Base-by-base conservation (phyloP, 1,140 invertebrate species). In the Artemia franciscana region DNA sequence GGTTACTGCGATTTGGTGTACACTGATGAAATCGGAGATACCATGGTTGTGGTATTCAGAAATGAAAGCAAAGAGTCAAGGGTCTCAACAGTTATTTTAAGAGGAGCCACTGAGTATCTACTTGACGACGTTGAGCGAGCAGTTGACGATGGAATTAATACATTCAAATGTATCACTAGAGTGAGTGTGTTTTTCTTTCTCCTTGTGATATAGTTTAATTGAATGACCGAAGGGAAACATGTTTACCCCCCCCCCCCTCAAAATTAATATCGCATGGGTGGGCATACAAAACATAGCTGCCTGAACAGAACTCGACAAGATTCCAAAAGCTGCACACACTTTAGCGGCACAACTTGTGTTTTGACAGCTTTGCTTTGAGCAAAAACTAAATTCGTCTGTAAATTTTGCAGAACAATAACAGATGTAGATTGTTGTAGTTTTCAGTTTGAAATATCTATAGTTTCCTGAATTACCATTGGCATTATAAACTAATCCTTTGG, bases 71-170 rank as follows among this genome's bases (percentile, higher is more conserved):
- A 75, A 57, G 88, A 92, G 66, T 91, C 86, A 26, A 81, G 85
- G 24, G 86, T 98, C 64, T 81, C 91, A 0, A 98, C 95, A 0
- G 82, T 99, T 69, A 83, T 98, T 15, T 80, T 99, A 63, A 79
- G 96, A 66, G 96, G 95, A 0, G 86, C 96, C 0, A 98, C 95
- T 18, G 91, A 98, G 63, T 97, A 96, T 72, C 90, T 91, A 65
- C 93, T 99, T 89, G 96, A 99, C 75, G 96, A 99, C 68, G 88
- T 98, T 70, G 96, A 98, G 74, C 79, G 96, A 67, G 91, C 94
- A 28, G 83, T 99, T 68, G 92, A 98, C 75, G 96, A 99, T 79
- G 96, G 91, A 67, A 90, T 99, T 3, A 99, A 99, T 71, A 96
- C 91, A 23, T 99, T 92, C 74, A 99, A 98, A 73, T 85, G 83